Conservation (phyloP, 2,797 vertebrate species). For the Anabas testudineus region DNA sequence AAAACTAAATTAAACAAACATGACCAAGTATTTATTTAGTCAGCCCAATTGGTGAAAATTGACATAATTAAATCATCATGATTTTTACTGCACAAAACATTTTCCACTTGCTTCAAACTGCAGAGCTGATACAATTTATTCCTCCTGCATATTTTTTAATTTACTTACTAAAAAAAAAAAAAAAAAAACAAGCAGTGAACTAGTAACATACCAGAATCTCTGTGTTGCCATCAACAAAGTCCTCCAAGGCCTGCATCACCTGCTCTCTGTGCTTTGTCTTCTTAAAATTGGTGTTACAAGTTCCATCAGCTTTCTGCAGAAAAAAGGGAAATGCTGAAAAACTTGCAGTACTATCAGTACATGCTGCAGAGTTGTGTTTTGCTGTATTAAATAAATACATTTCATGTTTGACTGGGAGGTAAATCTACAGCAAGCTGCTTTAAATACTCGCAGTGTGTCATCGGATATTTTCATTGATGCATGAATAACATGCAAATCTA, state of each 20-base stretch:
- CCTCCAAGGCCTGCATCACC: constrained; percentile 83
- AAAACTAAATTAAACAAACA: too few relatives aligned
- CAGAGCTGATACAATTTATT: too few relatives aligned
- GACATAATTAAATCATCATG: too few relatives aligned
- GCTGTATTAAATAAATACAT: background rate
- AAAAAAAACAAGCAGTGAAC: background rate
- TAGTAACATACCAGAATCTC: constrained; percentile 79
- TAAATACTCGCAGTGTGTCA: constrained; percentile 4
- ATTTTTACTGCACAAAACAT: too few relatives aligned
- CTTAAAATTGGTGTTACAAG: constrained; percentile 88
- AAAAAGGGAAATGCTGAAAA: background rate
- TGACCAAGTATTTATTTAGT: too few relatives aligned
- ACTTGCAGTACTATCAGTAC: background rate
- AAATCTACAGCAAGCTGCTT: background rate
- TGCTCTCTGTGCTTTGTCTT: constrained; percentile 85
- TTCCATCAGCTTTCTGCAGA: constrained; percentile 84
- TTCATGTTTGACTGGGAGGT: constrained; percentile 24
- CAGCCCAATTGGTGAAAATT: too few relatives aligned
- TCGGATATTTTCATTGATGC: constrained; percentile 16
- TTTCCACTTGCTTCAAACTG: too few relatives aligned
- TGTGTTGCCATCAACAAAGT: constrained; percentile 84
- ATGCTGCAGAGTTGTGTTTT: background rate
- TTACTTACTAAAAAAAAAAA: background rate
- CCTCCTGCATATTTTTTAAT: too few relatives aligned
- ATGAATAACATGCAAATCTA: constrained; percentile 45